These are phyloP conservation scores for Carollia perspicillata DNA, from an alignment of 2,113 vertebrate genomes.

Conservation along the genomic window DNA sequence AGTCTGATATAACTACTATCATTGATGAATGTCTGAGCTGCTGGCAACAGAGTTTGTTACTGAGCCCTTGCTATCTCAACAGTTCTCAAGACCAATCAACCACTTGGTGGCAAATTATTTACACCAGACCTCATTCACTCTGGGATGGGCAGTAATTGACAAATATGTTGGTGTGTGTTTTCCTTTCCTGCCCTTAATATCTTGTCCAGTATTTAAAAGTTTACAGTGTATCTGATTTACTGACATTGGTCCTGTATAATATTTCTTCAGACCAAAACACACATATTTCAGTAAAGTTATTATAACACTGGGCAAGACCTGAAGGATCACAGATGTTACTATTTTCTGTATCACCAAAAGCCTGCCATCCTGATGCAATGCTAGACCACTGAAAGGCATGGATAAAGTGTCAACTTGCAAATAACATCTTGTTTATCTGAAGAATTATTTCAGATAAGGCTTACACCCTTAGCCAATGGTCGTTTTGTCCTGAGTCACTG, in stretches of 20 bases:
- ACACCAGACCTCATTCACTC: neutral
- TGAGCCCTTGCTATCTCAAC: neutral
- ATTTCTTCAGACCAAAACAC: neutral
- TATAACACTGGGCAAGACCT: neutral
- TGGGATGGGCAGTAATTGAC: neutral
- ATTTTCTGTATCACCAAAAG: neutral
- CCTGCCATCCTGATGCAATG: neutral
- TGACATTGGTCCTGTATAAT: neutral
- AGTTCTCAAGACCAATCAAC: neutral
- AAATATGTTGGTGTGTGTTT: neutral
- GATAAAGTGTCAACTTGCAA: neutral
- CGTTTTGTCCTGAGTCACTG: neutral
- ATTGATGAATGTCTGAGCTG: neutral
- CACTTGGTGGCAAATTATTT: neutral
- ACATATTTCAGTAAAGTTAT: neutral
- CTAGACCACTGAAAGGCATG: neutral
- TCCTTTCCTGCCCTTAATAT: neutral
- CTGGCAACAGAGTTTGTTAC: neutral
- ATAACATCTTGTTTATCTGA: neutral
- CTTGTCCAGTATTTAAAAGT: neutral
- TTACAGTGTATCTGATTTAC: neutral
- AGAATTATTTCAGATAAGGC: neutral
- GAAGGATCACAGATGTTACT: neutral
- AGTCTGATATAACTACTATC: neutral
- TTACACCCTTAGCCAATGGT: neutral